Evolutionary conservation across 2,797 vertebrate species (phyloP).

Genomic region (Denticeps clupeoides): DNA sequence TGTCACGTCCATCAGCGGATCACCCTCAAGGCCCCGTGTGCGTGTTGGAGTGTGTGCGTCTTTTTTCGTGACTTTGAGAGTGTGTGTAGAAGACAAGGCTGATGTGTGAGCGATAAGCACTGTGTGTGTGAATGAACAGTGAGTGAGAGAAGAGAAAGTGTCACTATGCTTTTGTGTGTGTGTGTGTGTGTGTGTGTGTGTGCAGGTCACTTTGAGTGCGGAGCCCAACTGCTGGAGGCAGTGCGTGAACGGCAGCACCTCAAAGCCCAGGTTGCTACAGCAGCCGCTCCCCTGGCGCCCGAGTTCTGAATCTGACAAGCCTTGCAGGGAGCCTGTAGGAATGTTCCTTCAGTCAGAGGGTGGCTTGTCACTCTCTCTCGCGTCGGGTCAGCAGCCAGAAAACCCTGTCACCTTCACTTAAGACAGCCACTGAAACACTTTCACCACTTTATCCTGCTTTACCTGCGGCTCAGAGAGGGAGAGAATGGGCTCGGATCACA

Average conservation of each 20-base stretch:
- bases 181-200: conserved; percentile 7
- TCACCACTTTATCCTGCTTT: conserved; percentile 22
- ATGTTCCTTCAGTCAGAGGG: conserved; percentile 55
- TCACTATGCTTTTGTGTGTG: neutral
- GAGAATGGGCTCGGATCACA: too few species aligned
- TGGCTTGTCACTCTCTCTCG: conserved; percentile 34
- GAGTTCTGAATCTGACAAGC: conserved; percentile 46
- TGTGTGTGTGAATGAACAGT: conserved; percentile 11
- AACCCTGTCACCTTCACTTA: conserved; percentile 65
- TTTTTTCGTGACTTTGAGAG: neutral
- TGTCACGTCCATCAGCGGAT: neutral
- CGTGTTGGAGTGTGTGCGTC: neutral
- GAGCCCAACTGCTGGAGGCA: conserved; percentile 1
- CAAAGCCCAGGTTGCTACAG: conserved; percentile 29
- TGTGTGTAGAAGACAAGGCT: conserved; percentile 6
- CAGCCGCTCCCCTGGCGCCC: conserved; percentile 40
- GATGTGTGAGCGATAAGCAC: conserved; percentile 12
- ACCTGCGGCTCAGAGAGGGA: conserved; percentile 13
- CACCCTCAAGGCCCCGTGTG: neutral
- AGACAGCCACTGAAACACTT: conserved; percentile 26
- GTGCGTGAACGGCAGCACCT: conserved; percentile 10
- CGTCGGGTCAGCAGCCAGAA: conserved; percentile 43
- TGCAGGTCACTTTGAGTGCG: conserved; percentile 7
- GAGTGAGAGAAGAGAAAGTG: conserved; percentile 4
- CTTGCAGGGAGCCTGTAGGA: conserved; percentile 67